Percentiles rank a stretch among this genome's conserved stretches.
Evolutionary conservation across 1,140 invertebrate genomes (phyloP).

Genomic region (Chlorops oryzae): DNA sequence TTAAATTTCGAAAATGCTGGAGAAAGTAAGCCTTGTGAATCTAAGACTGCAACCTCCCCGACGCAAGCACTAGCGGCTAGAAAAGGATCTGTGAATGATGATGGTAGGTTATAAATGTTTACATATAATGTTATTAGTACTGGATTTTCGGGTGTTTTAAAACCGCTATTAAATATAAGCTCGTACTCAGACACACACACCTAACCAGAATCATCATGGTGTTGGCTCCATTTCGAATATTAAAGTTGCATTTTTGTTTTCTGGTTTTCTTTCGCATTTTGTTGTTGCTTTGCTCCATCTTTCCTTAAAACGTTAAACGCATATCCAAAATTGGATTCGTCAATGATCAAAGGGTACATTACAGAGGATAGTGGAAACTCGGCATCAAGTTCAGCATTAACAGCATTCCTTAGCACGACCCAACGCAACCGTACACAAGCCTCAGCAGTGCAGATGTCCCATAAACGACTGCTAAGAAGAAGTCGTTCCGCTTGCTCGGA

Average conservation of each 20-base stretch:
- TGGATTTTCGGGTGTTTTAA: too few species aligned
- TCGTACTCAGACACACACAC: slow-evolving; percentile 2
- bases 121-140: too few species aligned
- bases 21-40: not conserved
- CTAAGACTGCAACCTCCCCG: too few species aligned
- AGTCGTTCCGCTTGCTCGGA: slow-evolving; percentile 37
- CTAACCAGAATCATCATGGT: slow-evolving; percentile 13
- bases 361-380: slow-evolving; percentile 41
- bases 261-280: slow-evolving; percentile 25
- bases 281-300: not conserved
- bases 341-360: slow-evolving; percentile 38
- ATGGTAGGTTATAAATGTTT: too few species aligned
- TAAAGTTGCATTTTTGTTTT: not conserved
- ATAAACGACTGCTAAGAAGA: slow-evolving; percentile 31
- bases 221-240: too few species aligned
- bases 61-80: too few species aligned
- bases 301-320: slow-evolving; percentile 3
- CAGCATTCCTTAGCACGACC: slow-evolving; percentile 1
- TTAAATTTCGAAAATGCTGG: slow-evolving; percentile 9
- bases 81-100: too few species aligned
- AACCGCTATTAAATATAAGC: slow-evolving; percentile 7
- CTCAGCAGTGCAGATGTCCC: slow-evolving; percentile 36
- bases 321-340: not conserved
- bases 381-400: slow-evolving; percentile 20
- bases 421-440: slow-evolving; percentile 29